These are phyloP conservation scores for Scaptomyza hsui DNA, from an alignment of 1,140 invertebrate species.

Conservation along the genomic window DNA sequence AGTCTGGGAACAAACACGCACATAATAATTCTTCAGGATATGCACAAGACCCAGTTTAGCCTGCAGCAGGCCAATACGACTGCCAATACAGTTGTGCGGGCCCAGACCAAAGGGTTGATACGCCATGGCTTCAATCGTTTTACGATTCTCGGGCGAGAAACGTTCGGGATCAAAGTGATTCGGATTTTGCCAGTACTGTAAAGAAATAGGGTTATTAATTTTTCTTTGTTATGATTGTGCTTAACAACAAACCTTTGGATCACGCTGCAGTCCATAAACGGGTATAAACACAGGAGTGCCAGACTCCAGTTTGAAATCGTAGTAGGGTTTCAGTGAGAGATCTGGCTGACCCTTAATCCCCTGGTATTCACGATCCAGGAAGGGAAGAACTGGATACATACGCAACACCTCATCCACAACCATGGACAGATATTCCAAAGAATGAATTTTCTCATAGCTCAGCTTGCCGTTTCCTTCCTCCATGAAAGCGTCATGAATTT, in stretches of 20 bases:
- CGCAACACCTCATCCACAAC: constrained; percentile 85
- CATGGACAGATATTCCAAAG: constrained; percentile 87
- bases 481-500: constrained; percentile 86
- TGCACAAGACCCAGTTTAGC: constrained; percentile 73
- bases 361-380: constrained; percentile 68
- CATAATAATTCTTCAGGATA: constrained; percentile 68
- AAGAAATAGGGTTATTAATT: constrained; percentile 84
- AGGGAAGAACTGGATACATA: constrained; percentile 74
- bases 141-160: constrained; percentile 85
- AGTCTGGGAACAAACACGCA: constrained; percentile 48
- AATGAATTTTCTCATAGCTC: constrained; percentile 87
- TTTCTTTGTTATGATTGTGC: neutral
- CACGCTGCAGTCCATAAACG: constrained; percentile 67
- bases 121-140: constrained; percentile 84
- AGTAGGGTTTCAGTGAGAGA: constrained; percentile 63
- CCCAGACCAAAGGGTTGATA: constrained; percentile 92
- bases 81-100: constrained; percentile 90
- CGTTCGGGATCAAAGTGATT: constrained; percentile 88
- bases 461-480: constrained; percentile 84
- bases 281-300: constrained; percentile 72
- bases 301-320: constrained; percentile 61
- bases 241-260: constrained; percentile 62
- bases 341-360: constrained; percentile 37
- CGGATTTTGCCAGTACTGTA: constrained; percentile 88
- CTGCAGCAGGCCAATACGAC: constrained; percentile 74